Percentiles rank a stretch among this genome's conserved stretches.
phyloP scores from a whole-genome alignment of 2,888 invertebrate genomes.

The Eueremaeus valkanovi region DNA sequence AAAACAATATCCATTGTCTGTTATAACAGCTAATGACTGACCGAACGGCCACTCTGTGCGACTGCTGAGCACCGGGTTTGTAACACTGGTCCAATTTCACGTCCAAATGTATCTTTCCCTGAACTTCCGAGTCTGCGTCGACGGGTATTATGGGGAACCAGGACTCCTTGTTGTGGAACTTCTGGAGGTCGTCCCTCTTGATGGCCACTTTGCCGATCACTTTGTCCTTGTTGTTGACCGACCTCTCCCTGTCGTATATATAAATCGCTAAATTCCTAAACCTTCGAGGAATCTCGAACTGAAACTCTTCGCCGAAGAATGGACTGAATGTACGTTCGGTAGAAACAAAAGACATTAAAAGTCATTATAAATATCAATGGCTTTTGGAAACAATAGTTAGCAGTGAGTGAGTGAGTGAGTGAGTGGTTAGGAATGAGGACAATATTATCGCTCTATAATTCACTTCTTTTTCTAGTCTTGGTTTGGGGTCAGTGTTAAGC shows the following conservation, averaged over 20 bases:
- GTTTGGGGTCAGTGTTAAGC: slow-evolving; percentile 8
- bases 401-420: too few species aligned
- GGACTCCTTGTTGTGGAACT: slow-evolving; percentile 84
- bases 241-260: slow-evolving; percentile 78
- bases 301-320: slow-evolving; percentile 88
- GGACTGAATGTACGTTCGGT: slow-evolving; percentile 69
- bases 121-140: slow-evolving; percentile 84
- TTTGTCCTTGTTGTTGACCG: slow-evolving; percentile 72
- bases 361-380: too few species aligned
- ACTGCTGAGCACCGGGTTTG: slow-evolving; percentile 54
- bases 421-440: too few species aligned
- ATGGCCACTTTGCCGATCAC: slow-evolving; percentile 76
- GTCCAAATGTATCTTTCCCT: slow-evolving; percentile 75
- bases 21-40: slow-evolving; percentile 22
- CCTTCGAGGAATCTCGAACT: slow-evolving; percentile 83
- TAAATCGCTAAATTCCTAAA: slow-evolving; percentile 84
- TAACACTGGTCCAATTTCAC: slow-evolving; percentile 65
- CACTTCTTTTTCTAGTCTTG: neutral
- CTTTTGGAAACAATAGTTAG: too few species aligned
- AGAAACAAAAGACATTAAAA: too few species aligned
- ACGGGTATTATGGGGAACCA: slow-evolving; percentile 83
- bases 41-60: neutral
- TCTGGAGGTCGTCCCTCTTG: slow-evolving; percentile 76
- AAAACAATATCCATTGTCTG: neutral
- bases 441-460: too few species aligned